Conservation (phyloP, 2,113 vertebrate genomes). For the Neogobius melanostomus region DNA sequence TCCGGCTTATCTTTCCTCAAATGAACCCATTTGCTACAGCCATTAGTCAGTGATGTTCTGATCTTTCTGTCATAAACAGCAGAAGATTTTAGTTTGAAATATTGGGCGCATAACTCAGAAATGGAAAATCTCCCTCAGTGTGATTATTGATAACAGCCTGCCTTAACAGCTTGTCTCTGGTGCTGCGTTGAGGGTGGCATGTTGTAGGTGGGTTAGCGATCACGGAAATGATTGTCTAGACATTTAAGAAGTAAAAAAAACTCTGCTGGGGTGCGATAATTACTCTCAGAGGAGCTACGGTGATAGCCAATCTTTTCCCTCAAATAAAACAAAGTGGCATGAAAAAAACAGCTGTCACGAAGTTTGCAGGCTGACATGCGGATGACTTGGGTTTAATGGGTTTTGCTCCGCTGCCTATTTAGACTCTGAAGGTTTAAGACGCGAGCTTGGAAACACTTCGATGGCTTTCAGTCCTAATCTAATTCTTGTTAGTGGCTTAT, state of each 20-base stretch:
- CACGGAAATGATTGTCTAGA: conserved; percentile 26
- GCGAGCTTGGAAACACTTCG: conserved; percentile 42
- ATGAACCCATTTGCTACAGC: conserved; percentile 27
- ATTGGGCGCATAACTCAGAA: conserved; percentile 23
- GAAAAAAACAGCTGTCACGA: conserved; percentile 12
- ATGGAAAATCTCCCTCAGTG: conserved; percentile 1
- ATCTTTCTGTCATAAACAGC: conserved; percentile 11
- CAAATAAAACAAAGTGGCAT: conserved; percentile 18
- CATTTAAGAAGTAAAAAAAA: conserved; percentile 37
- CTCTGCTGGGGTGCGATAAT: conserved; percentile 17
- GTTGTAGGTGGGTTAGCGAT: conserved; percentile 21
- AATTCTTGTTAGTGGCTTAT: conserved; percentile 43
- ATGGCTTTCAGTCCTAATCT: conserved; percentile 40
- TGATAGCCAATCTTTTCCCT: conserved; percentile 9
- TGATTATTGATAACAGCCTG: conserved; percentile 16
- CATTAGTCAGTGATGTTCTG: conserved; percentile 9
- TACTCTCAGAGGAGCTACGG: conserved; percentile 7
- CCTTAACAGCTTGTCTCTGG: conserved; percentile 21
- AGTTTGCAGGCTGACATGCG: conserved; percentile 39
- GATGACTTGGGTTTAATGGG: conserved; percentile 37
- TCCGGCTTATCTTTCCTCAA: conserved; percentile 20
- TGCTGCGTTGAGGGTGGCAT: conserved; percentile 38
- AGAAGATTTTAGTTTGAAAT: conserved; percentile 18
- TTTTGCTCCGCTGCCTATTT: conserved; percentile 37
- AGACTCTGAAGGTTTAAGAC: conserved; percentile 34